phyloP scores from a whole-genome alignment of 2,888 invertebrate species.

The Sphecodes monilicornis region DNA sequence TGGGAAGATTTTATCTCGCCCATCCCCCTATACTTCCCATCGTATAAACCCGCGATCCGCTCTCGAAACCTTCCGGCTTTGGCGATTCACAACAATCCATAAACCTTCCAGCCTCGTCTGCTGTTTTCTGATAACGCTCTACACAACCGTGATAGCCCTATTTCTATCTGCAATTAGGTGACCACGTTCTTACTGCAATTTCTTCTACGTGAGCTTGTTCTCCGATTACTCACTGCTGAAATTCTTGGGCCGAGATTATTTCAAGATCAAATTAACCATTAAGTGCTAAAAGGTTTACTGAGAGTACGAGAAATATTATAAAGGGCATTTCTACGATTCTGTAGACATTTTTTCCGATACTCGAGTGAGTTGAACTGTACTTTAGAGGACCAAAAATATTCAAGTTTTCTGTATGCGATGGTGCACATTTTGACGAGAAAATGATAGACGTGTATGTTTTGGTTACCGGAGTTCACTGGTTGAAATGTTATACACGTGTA shows the following conservation, averaged over 20 bases:
- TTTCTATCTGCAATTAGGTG: not conserved
- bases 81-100: not conserved
- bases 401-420: no score
- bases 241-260: not conserved
- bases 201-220: not conserved
- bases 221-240: not conserved
- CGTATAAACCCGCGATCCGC: not conserved
- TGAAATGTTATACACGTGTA: no score
- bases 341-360: no score
- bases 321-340: no score
- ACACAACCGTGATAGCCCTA: not conserved
- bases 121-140: not conserved
- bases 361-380: no score
- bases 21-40: not conserved
- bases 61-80: not conserved
- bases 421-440: no score
- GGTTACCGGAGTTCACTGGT: no score
- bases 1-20: not conserved
- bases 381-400: no score
- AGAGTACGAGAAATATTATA: no score
- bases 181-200: not conserved
- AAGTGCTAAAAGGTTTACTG: no score
- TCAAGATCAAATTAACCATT: no score
- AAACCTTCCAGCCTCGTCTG: not conserved
- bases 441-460: no score